phyloP scores from a whole-genome alignment of 2,888 invertebrate genomes.

The Crossocerus cetratus region DNA sequence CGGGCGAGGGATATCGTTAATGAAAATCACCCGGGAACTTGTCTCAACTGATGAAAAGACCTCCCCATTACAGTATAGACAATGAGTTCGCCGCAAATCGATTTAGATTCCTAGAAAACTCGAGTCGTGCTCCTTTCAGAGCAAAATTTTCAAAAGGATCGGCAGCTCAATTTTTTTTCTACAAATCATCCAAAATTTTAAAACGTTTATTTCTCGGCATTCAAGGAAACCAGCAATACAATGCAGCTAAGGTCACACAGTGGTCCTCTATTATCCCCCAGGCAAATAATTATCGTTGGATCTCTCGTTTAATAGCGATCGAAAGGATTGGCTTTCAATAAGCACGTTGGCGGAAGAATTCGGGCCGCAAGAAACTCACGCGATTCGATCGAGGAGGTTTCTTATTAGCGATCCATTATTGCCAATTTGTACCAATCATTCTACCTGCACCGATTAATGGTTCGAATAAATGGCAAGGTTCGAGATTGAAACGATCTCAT shows the following conservation, averaged over 20 bases:
- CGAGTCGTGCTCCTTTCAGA: too few relatives aligned
- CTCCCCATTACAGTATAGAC: background rate
- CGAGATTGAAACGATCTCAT: too few relatives aligned
- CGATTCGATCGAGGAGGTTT: background rate
- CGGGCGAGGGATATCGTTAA: conserved; percentile 19
- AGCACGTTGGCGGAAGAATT: background rate
- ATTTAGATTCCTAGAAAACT: too few relatives aligned
- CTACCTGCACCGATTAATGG: too few relatives aligned
- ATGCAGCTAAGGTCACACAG: background rate
- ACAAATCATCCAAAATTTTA: too few relatives aligned
- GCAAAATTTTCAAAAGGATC: too few relatives aligned
- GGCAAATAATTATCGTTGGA: background rate
- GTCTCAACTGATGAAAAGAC: conserved; percentile 11
- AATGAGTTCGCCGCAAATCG: too few relatives aligned
- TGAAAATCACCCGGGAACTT: conserved; percentile 34
- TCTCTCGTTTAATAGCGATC: background rate
- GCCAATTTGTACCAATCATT: too few relatives aligned
- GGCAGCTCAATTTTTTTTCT: too few relatives aligned
- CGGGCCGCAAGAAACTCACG: background rate
- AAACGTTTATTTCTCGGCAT: background rate
- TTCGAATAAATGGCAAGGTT: too few relatives aligned
- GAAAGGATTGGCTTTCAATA: background rate
- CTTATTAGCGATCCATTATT: background rate
- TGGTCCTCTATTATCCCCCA: background rate
- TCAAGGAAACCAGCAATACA: background rate